These are phyloP conservation scores for Thereuonema tuberculata DNA, from an alignment of 1,140 invertebrate species.

Conservation along the genomic window DNA sequence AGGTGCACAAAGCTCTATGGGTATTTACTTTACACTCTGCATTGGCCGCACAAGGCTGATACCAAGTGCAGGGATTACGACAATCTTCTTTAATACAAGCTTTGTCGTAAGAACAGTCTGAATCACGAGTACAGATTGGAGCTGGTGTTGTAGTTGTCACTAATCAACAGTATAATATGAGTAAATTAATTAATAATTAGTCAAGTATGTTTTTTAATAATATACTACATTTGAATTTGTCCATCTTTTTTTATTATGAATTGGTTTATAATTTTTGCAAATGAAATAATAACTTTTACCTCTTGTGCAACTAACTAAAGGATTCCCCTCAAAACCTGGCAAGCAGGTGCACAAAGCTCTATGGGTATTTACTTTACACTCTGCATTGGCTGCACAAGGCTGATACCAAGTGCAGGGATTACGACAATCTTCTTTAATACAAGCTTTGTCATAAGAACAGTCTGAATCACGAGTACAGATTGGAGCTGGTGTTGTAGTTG, in stretches of 20 bases:
- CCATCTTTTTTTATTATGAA: no score
- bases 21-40: conserved; percentile 58
- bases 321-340: conserved; percentile 26
- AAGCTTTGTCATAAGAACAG: conserved; percentile 25
- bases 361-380: conserved; percentile 25
- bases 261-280: no score
- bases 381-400: conserved; percentile 26
- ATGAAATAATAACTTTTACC: no score
- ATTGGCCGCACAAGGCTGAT: conserved; percentile 52
- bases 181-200: no score
- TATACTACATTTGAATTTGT: no score
- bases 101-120: conserved; percentile 54
- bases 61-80: conserved; percentile 55
- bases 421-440: conserved; percentile 25
- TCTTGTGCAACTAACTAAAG: no score
- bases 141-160: neutral
- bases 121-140: conserved; percentile 48
- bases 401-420: conserved; percentile 40
- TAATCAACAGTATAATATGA: neutral
- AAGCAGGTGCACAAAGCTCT: conserved; percentile 24
- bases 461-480: conserved; percentile 20
- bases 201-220: no score
- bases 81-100: conserved; percentile 40
- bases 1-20: conserved; percentile 59
- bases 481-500: conserved; percentile 5